phyloP scores from a whole-genome alignment of 30 jellyfish, hydroid and myxozoan genomes.

The Turritopsis dohrnii region DNA sequence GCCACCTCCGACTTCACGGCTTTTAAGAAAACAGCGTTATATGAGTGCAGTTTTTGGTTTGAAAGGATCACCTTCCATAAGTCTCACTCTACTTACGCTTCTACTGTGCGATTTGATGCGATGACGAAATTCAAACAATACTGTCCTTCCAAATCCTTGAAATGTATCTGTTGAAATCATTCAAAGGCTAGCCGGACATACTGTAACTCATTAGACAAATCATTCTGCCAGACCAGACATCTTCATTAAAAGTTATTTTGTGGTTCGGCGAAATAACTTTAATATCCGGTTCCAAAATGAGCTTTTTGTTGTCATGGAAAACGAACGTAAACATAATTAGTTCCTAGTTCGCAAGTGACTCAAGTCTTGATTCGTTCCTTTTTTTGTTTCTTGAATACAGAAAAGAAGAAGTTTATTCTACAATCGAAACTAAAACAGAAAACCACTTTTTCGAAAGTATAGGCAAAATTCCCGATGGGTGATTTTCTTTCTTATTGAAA shows the following conservation, averaged over 20 bases:
- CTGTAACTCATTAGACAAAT: background rate
- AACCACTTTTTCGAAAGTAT: background rate
- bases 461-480: background rate
- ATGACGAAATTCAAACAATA: no score
- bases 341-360: background rate
- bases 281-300: background rate
- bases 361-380: background rate
- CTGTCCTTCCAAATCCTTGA: no score
- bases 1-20: no score
- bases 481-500: background rate
- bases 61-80: no score
- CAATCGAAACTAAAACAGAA: background rate
- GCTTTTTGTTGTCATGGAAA: background rate
- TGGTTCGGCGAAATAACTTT: background rate
- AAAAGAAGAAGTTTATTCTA: background rate
- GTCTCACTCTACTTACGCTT: no score
- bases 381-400: background rate
- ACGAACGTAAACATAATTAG: background rate
- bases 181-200: background rate
- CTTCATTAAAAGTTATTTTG: no score
- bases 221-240: background rate
- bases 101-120: no score
- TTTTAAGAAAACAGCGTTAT: no score
- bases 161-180: background rate
- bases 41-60: no score